Evolutionary conservation across 2,888 invertebrate genomes (phyloP).

Genomic region (Tachina lurida): DNA sequence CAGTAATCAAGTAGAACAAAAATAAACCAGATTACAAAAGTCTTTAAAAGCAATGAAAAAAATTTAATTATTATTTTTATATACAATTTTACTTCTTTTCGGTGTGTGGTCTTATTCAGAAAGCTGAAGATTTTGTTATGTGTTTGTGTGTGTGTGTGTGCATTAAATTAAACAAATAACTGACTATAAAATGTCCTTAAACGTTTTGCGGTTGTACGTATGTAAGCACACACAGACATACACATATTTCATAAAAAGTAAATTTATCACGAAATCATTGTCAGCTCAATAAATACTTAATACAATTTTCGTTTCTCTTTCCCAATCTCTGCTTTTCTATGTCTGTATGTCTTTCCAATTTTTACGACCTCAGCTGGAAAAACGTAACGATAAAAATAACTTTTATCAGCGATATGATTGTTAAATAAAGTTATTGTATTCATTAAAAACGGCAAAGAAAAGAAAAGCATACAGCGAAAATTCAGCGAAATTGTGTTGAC

Average conservation of each 20-base stretch:
- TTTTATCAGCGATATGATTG: constrained; percentile 31
- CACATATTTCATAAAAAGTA: constrained; percentile 23
- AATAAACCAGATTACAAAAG: neutral
- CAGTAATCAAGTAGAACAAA: neutral
- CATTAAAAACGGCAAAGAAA: constrained; percentile 25
- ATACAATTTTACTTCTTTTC: neutral
- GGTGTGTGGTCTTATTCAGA: no score
- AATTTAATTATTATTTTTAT: constrained; percentile 14
- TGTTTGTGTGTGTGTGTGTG: neutral
- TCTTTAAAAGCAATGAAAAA: constrained; percentile 3
- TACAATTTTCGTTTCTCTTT: constrained; percentile 7
- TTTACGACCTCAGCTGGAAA: constrained; percentile 12
- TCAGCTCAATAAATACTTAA: constrained; percentile 59
- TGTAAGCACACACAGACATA: neutral
- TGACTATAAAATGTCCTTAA: constrained; percentile 40
- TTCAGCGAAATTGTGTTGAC: constrained; percentile 59
- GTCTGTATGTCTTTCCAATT: constrained; percentile 15
- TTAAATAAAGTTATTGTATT: constrained; percentile 42
- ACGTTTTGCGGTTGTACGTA: constrained; percentile 28
- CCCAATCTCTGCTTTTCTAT: no score
- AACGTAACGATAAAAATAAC: neutral
- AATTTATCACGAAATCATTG: constrained; percentile 63
- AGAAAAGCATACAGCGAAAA: constrained; percentile 1
- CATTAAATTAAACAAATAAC: neutral
- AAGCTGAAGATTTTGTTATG: neutral